phyloP scores from a whole-genome alignment of 2,888 invertebrate species.

The Palloptera scutellata region DNA sequence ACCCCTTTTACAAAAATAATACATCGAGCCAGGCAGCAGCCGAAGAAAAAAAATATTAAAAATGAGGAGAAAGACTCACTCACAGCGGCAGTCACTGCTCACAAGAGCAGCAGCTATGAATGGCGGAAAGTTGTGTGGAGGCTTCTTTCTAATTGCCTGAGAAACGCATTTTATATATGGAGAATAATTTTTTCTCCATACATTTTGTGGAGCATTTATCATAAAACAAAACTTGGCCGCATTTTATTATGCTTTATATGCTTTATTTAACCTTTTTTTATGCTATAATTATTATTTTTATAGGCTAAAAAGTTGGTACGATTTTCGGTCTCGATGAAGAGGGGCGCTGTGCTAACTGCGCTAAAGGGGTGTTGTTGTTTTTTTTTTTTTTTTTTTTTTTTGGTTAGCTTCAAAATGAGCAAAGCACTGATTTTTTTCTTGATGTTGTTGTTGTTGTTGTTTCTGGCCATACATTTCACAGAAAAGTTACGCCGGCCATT shows the following conservation, averaged over 20 bases:
- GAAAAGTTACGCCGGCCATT: slow-evolving; percentile 46
- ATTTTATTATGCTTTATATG: slow-evolving; percentile 22
- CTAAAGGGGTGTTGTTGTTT: background rate
- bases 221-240: slow-evolving; percentile 28
- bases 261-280: background rate
- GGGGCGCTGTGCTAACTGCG: background rate
- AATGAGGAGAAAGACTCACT: background rate
- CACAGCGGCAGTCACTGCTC: no score
- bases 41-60: slow-evolving; percentile 11
- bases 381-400: background rate
- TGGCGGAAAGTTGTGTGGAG: no score
- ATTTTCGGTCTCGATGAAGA: slow-evolving; percentile 6
- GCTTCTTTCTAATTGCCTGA: background rate
- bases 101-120: background rate
- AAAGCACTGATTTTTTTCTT: slow-evolving; percentile 1
- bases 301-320: slow-evolving; percentile 2
- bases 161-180: slow-evolving; percentile 30
- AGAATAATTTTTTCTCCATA: background rate
- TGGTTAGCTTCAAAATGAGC: background rate
- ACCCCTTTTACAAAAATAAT: slow-evolving; percentile 10
- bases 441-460: background rate
- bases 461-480: slow-evolving; percentile 46
- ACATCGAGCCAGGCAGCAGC: no score
- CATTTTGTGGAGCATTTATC: slow-evolving; percentile 21
- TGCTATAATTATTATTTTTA: slow-evolving; percentile 11